Percentiles rank a stretch among this genome's conserved stretches.
These are phyloP conservation scores for Triplophysa dalaica DNA, from an alignment of 2,113 vertebrate genomes.

Conservation along the genomic window DNA sequence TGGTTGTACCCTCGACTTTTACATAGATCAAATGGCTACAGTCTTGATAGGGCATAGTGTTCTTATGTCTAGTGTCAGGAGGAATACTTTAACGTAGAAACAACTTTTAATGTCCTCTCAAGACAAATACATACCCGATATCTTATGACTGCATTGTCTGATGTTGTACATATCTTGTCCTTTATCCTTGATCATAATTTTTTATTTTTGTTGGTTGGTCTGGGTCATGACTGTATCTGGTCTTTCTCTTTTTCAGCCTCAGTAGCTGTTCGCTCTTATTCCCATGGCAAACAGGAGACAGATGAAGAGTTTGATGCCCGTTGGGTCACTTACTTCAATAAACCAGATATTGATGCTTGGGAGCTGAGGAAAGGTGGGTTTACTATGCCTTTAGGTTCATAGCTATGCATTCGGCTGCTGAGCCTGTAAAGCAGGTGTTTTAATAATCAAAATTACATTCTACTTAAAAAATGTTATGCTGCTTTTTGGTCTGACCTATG, in stretches of 20 bases:
- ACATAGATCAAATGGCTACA: neutral
- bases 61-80: neutral
- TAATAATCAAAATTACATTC: too few species aligned
- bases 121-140: neutral
- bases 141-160: neutral
- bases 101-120: neutral
- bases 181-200: neutral
- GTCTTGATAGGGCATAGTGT: neutral
- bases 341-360: slow-evolving; percentile 95
- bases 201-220: neutral
- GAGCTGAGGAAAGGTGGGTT: slow-evolving; percentile 91
- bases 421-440: neutral
- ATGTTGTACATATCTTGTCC: too few species aligned
- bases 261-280: slow-evolving; percentile 83
- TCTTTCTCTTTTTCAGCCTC: slow-evolving; percentile 66
- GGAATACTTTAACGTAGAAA: neutral
- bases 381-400: neutral
- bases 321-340: slow-evolving; percentile 97
- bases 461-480: too few species aligned
- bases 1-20: neutral
- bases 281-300: slow-evolving; percentile 88
- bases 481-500: too few species aligned
- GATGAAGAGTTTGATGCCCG: slow-evolving; percentile 99
- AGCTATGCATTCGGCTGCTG: neutral
- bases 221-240: neutral